Percentiles rank a stretch among this genome's conserved stretches.
These are phyloP conservation scores for Drosophila lacteicornis DNA, from an alignment of 1,140 invertebrate species.

Conservation along the genomic window DNA sequence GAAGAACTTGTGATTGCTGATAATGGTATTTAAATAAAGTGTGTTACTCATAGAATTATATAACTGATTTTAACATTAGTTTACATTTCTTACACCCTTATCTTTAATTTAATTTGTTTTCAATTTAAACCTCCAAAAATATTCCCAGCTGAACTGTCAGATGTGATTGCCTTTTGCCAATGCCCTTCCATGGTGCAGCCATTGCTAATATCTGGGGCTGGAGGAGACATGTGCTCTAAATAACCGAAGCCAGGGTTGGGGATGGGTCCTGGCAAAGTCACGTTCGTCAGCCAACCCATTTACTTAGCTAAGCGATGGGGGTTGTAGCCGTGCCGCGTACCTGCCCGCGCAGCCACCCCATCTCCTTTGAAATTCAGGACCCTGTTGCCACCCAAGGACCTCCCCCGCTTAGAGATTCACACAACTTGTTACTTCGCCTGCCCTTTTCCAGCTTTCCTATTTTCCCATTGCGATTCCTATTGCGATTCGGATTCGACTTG, in stretches of 20 bases:
- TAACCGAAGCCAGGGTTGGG: constrained; percentile 33
- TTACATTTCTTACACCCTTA: neutral
- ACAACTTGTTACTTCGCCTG: constrained; percentile 70
- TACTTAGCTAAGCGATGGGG: constrained; percentile 81
- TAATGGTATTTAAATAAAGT: neutral
- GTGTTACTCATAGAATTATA: neutral
- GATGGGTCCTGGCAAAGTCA: constrained; percentile 53
- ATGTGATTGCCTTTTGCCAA: neutral
- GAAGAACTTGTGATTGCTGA: neutral
- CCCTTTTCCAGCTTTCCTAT: constrained; percentile 12
- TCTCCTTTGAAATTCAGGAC: neutral
- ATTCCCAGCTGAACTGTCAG: neutral
- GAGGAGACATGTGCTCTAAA: constrained; percentile 32
- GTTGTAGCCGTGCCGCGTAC: constrained; percentile 61
- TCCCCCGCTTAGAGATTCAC: constrained; percentile 54
- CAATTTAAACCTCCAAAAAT: neutral
- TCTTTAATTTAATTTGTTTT: neutral
- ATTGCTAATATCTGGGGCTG: constrained; percentile 41
- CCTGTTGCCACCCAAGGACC: constrained; percentile 23
- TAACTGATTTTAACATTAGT: neutral
- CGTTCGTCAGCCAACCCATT: constrained; percentile 78
- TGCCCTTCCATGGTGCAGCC: constrained; percentile 50
- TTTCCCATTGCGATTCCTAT: constrained; percentile 26
- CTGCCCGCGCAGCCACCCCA: constrained; percentile 48
- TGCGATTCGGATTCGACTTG: constrained; percentile 47